Conservation (phyloP, 35 echinoderm and acorn worm species). For the Eucidaris tribuloides region DNA sequence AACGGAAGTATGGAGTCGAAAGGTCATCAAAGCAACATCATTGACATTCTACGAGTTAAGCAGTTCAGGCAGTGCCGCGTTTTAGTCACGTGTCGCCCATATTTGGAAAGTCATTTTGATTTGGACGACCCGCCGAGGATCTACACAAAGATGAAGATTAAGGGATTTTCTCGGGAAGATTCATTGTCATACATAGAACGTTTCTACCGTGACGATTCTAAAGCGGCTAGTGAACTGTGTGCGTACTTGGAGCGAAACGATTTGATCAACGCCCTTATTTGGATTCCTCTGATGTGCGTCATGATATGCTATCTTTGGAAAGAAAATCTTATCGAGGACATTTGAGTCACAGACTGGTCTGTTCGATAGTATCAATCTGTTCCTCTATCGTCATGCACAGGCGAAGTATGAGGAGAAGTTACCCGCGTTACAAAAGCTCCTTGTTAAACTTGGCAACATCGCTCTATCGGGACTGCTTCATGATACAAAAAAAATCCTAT, state of each 20-base stretch:
- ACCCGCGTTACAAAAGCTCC: not conserved
- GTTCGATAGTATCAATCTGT: conserved; percentile 5
- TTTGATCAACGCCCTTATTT: not conserved
- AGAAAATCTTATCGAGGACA: not conserved
- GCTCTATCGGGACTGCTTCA: not conserved
- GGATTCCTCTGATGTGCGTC: not conserved
- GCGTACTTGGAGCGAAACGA: not conserved
- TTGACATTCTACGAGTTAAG: not conserved
- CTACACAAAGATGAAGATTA: not conserved
- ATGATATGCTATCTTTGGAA: conserved; percentile 4
- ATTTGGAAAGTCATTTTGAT: not conserved
- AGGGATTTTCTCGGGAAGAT: not conserved
- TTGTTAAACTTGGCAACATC: not conserved
- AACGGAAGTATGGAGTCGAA: conserved; percentile 7
- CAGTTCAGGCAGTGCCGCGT: not conserved
- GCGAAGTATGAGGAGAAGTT: not conserved
- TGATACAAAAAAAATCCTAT: not conserved
- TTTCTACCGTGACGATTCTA: not conserved
- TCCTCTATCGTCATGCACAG: not conserved
- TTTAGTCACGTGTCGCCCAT: not conserved
- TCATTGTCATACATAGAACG: not conserved
- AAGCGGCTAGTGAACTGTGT: not conserved
- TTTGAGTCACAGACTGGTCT: not conserved
- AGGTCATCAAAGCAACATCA: not conserved
- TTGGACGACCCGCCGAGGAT: not conserved